Evolutionary conservation across 2,888 invertebrate species (phyloP).

Genomic region (Homarus gammarus): DNA sequence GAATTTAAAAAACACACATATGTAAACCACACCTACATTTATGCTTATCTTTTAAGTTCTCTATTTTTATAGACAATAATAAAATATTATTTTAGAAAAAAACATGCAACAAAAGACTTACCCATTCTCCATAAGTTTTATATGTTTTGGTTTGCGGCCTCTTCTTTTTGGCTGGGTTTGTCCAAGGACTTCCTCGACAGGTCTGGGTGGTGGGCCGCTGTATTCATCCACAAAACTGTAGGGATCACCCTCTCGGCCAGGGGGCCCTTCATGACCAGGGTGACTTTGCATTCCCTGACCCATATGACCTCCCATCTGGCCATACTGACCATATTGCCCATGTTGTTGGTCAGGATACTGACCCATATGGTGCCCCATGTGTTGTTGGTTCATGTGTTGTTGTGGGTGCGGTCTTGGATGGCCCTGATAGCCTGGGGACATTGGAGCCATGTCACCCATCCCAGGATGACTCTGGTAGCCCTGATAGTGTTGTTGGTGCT

Average conservation of each 20-base stretch:
- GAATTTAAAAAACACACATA: no score
- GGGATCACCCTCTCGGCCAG: slow-evolving; percentile 74
- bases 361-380: slow-evolving; percentile 60
- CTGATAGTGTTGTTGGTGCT: slow-evolving; percentile 60
- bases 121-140: slow-evolving; percentile 76
- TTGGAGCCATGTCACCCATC: slow-evolving; percentile 70
- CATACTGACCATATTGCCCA: slow-evolving; percentile 59
- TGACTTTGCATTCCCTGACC: slow-evolving; percentile 68
- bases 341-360: slow-evolving; percentile 70
- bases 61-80: no score
- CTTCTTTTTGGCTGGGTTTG: slow-evolving; percentile 73
- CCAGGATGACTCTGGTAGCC: slow-evolving; percentile 62
- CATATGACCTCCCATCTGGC: slow-evolving; percentile 70
- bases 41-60: no score
- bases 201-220: slow-evolving; percentile 72
- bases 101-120: no score
- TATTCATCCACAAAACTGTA: slow-evolving; percentile 76
- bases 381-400: slow-evolving; percentile 67
- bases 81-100: no score
- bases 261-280: slow-evolving; percentile 61
- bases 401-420: slow-evolving; percentile 53
- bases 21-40: no score
- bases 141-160: slow-evolving; percentile 75
- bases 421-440: slow-evolving; percentile 62
- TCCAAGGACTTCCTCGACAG: slow-evolving; percentile 75